Conservation (phyloP, 2,113 vertebrate species). For the Nansenia antarctica region DNA sequence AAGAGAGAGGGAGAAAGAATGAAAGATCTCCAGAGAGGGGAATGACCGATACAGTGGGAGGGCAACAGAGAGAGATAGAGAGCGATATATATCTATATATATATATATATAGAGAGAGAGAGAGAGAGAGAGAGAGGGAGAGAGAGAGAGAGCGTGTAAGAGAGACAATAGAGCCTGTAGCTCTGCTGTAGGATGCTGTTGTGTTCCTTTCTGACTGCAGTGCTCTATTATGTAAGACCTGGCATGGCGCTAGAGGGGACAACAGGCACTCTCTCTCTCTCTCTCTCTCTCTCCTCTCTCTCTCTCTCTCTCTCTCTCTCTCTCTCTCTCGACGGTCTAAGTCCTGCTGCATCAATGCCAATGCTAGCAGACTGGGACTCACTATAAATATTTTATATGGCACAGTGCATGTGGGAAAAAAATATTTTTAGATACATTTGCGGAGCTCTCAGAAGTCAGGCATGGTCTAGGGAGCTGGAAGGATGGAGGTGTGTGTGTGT, state of each 20-base stretch:
- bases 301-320: constrained; percentile 16
- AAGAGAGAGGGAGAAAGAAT: constrained; percentile 32
- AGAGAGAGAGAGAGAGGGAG: neutral
- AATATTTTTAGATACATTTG: constrained; percentile 74
- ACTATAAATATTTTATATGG: constrained; percentile 83
- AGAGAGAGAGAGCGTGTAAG: too few species aligned
- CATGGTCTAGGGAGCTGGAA: neutral
- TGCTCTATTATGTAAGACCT: neutral
- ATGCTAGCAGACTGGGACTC: constrained; percentile 66
- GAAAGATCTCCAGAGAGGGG: constrained; percentile 19
- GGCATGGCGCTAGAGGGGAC: neutral
- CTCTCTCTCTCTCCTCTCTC: neutral
- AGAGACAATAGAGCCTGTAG: neutral
- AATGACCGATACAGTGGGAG: constrained; percentile 10
- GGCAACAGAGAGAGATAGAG: constrained; percentile 5
- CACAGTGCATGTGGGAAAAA: constrained; percentile 76
- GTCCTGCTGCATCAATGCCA: constrained; percentile 51
- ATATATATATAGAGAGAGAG: neutral
- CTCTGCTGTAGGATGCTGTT: neutral
- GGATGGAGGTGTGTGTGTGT: neutral
- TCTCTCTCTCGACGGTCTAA: too few species aligned
- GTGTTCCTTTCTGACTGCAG: constrained; percentile 27
- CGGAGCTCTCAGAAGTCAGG: constrained; percentile 38
- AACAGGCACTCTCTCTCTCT: neutral
- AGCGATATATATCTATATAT: too few species aligned